Conservation (phyloP, 2,113 vertebrate genomes). For the Propithecus coquereli region DNA sequence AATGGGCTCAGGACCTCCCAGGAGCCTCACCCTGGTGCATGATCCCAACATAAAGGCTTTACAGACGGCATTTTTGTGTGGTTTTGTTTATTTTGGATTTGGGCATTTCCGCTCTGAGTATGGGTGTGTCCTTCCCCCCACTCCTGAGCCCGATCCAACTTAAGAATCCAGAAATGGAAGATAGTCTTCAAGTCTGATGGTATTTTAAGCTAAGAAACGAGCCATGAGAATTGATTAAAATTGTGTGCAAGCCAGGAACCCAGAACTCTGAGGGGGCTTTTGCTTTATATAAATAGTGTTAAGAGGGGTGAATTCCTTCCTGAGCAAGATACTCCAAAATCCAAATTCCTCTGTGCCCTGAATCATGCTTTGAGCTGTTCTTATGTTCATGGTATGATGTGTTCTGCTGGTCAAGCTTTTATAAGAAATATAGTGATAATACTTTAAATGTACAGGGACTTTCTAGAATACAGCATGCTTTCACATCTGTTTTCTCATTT, state of each 20-base stretch:
- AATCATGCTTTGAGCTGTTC: background rate
- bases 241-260: background rate
- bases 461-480: background rate
- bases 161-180: slow-evolving; percentile 12
- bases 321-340: background rate
- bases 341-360: background rate
- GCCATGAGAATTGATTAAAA: background rate
- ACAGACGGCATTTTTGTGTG: background rate
- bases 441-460: background rate
- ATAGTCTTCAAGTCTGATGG: background rate
- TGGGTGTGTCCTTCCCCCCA: background rate
- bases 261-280: background rate
- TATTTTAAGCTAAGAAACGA: slow-evolving; percentile 7
- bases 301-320: background rate
- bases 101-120: background rate
- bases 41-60: background rate
- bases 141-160: background rate
- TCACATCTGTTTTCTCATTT: background rate
- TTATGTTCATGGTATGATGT: background rate
- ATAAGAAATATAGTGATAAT: background rate
- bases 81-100: slow-evolving; percentile 45
- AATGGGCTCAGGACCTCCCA: background rate
- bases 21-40: background rate
- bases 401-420: background rate
- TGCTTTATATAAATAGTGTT: background rate